Conservation (phyloP, 2,113 vertebrate genomes). For the Deroptyus accipitrinus region DNA sequence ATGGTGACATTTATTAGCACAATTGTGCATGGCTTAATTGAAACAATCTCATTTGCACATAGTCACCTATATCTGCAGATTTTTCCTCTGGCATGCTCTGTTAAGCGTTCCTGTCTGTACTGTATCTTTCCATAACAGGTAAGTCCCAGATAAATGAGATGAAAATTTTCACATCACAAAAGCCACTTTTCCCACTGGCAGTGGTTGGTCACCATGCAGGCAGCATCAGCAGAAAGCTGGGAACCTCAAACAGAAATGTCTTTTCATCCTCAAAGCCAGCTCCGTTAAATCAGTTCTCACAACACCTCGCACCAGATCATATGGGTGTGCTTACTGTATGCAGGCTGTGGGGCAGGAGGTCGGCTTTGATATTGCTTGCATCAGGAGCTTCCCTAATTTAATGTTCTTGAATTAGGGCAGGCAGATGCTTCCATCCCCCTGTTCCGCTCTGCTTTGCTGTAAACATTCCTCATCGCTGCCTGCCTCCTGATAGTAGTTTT, state of each 20-base stretch:
- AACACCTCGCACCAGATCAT: neutral
- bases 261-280: neutral
- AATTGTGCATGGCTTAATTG: neutral
- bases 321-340: neutral
- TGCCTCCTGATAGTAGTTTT: conserved; percentile 4
- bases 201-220: neutral
- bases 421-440: neutral
- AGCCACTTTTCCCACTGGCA: neutral
- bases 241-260: neutral
- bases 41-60: neutral
- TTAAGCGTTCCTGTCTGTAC: neutral
- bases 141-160: neutral
- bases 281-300: neutral
- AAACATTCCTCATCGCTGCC: neutral
- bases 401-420: neutral
- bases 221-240: neutral
- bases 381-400: neutral
- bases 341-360: neutral
- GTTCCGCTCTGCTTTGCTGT: neutral
- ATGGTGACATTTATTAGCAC: neutral
- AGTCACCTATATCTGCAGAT: neutral
- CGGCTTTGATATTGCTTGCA: neutral
- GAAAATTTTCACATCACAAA: neutral
- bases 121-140: neutral
- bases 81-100: neutral